Base-by-base conservation (phyloP, 2,113 vertebrate species). In the Cyanoderma ruficeps region DNA sequence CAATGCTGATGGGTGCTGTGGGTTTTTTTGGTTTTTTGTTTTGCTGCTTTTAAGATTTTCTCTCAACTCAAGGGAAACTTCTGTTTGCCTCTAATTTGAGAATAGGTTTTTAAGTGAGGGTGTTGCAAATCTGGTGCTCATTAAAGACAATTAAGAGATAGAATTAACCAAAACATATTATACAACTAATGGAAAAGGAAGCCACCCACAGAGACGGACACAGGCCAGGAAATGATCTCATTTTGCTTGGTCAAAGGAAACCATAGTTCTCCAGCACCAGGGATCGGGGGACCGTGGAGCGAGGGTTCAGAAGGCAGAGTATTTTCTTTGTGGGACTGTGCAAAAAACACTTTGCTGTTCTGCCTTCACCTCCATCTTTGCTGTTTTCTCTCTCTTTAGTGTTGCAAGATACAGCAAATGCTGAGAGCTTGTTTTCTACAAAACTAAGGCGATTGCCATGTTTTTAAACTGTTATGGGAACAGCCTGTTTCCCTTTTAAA, bases 101-200 rank as follows among this genome's bases (percentile, higher is more conserved):
- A 97, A 88, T 7, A 93, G 39, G 61, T 90, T 96, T 97, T 92
- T 44, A 77, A 97, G 96, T 75, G 72, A 97, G 96, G 96, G 93
- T 93, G 87, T 97, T 22, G 17, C 92, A 96, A 97, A 97, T 98
- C 98, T 98, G 98, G 94, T 97, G 96, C 95, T 97, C 96, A 92
- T 98, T 98, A 98, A 88, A 97, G 88, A 97, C 97, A 98, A 98
- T 98, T 98, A 98, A 97, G 97, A 97, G 91, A 94, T 96, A 95
- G 96, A 97, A 97, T 96, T 97, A 98, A 98, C 94, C 90, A 97
- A 98, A 98, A 97, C 95, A 97, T 94, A 95, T 96, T 97, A 97
- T 78, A 92, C 92, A 44, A 98, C 98, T 97, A 97, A 98, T 97
- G 94, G 94, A 95, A 96, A 95, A 92, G 96, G 95, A 98, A 98